Percentiles rank a stretch among this genome's conserved stretches.
Evolutionary conservation across 2,888 invertebrate species (phyloP).

Genomic region (Lasioglossum malachurum): DNA sequence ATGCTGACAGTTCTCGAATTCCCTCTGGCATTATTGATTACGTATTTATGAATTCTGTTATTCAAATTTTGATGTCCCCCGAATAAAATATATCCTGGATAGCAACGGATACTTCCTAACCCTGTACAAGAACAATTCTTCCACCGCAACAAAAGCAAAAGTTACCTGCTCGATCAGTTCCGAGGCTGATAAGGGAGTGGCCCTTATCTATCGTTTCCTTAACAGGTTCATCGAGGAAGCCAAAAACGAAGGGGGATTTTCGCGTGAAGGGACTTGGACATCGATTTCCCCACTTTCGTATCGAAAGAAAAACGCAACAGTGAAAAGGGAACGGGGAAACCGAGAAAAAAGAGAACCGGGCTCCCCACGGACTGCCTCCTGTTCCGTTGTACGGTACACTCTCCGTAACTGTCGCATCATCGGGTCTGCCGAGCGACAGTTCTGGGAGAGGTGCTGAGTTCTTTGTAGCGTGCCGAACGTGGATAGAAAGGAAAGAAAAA

Average conservation of each 20-base stretch:
- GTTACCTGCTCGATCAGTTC: not conserved
- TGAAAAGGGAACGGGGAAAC: not conserved
- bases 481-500: not conserved
- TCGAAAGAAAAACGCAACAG: not conserved
- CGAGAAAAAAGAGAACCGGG: not conserved
- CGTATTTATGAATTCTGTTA: not conserved
- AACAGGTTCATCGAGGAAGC: not conserved
- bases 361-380: conserved; percentile 29
- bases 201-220: not conserved
- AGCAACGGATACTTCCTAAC: too few relatives aligned
- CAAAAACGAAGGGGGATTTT: conserved; percentile 4
- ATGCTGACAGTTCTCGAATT: not conserved
- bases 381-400: not conserved
- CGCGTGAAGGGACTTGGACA: not conserved
- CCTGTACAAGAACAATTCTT: too few relatives aligned
- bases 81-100: not conserved
- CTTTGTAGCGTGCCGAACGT: too few relatives aligned
- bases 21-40: too few relatives aligned
- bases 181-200: not conserved
- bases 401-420: too few relatives aligned
- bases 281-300: conserved; percentile 39
- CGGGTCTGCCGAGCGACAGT: too few relatives aligned
- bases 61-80: too few relatives aligned
- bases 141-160: too few relatives aligned
- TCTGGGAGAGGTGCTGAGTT: too few relatives aligned